Evolutionary conservation across 2,797 vertebrate genomes (phyloP).

Genomic region (Pristis pectinata): DNA sequence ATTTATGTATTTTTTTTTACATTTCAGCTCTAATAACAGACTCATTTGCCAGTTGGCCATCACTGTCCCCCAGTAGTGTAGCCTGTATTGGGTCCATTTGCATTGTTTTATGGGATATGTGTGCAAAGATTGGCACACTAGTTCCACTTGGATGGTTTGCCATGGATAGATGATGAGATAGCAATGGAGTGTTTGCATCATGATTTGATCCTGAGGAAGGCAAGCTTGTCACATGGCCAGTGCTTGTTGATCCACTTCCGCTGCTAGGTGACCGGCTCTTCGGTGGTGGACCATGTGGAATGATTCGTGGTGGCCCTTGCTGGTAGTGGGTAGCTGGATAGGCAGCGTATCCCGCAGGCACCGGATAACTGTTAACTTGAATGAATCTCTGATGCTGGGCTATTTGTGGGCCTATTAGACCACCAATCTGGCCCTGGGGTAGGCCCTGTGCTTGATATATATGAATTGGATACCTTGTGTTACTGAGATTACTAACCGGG

Average conservation of each 20-base stretch:
- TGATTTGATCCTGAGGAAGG: constrained; percentile 93
- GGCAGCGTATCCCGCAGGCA: constrained; percentile 87
- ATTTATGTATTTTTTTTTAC: constrained; percentile 54
- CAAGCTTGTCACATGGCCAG: constrained; percentile 85
- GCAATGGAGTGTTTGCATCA: constrained; percentile 89
- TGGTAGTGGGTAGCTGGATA: constrained; percentile 84
- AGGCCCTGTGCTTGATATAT: constrained; percentile 80
- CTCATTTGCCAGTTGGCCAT: constrained; percentile 78
- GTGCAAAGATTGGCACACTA: constrained; percentile 71
- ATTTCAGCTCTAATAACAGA: constrained; percentile 84
- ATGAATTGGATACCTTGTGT: constrained; percentile 84
- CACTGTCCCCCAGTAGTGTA: constrained; percentile 74
- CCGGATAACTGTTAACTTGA: constrained; percentile 90
- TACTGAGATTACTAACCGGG: constrained; percentile 92
- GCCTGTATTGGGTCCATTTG: constrained; percentile 81
- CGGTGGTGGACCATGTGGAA: constrained; percentile 92
- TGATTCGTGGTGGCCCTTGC: constrained; percentile 70
- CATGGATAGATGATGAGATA: constrained; percentile 80
- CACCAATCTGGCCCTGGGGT: constrained; percentile 71
- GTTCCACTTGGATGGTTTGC: constrained; percentile 70
- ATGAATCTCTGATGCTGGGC: constrained; percentile 86
- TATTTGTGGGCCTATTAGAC: constrained; percentile 74
- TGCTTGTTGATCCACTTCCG: constrained; percentile 95
- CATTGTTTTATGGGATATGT: constrained; percentile 76
- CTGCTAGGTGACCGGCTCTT: constrained; percentile 97